These are phyloP conservation scores for Cephus sareptanus DNA, from an alignment of 2,888 invertebrate species.

Conservation along the genomic window DNA sequence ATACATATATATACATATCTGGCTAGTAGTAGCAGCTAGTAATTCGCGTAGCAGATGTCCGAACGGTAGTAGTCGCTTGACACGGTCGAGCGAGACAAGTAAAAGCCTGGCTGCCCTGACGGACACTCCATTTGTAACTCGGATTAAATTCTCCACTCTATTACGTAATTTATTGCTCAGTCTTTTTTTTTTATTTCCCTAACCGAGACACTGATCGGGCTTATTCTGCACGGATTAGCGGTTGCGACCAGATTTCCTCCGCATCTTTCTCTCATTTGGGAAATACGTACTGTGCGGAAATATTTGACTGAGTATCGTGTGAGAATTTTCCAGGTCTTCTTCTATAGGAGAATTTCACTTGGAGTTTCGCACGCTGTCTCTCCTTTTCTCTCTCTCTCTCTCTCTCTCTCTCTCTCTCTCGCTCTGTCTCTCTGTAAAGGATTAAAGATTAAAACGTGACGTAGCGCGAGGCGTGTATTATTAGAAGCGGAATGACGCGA, in stretches of 20 bases:
- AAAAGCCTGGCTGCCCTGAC: conserved; percentile 29
- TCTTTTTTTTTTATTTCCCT: conserved; percentile 16
- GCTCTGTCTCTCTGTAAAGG: conserved; percentile 1
- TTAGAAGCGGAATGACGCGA: conserved; percentile 22
- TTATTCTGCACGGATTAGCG: neutral
- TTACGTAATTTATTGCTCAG: conserved; percentile 35
- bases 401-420: neutral
- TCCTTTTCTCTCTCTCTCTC: neutral
- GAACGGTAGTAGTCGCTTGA: conserved; percentile 23
- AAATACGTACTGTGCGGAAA: neutral
- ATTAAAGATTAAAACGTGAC: conserved; percentile 6
- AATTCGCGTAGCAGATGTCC: neutral
- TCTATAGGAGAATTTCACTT: neutral
- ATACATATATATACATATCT: neutral
- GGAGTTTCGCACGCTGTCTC: neutral
- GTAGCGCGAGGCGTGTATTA: conserved; percentile 10
- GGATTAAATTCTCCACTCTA: conserved; percentile 35
- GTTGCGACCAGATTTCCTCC: neutral
- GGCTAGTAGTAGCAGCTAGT: neutral
- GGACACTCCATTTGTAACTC: conserved; percentile 43
- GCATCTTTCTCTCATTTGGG: conserved; percentile 19
- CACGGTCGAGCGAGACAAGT: conserved; percentile 32
- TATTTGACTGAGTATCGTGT: neutral
- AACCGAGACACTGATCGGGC: neutral
- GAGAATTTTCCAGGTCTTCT: neutral